Evolutionary conservation across 2,797 vertebrate species (phyloP).

Genomic region (Siniperca obscura): DNA sequence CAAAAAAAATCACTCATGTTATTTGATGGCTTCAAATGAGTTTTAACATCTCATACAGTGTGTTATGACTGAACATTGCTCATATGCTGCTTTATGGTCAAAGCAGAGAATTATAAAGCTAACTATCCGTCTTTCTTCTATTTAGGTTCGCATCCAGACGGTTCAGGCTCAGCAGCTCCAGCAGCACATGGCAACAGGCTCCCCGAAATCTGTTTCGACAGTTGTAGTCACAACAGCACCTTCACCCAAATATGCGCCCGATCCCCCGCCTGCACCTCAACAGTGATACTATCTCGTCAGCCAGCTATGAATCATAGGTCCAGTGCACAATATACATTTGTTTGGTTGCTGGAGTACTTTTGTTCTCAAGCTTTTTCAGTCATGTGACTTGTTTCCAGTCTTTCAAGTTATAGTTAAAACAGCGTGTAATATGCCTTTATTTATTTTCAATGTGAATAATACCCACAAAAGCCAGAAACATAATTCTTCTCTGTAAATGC

Average conservation of each 20-base stretch:
- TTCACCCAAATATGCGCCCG: conserved; percentile 90
- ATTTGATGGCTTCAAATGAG: neutral
- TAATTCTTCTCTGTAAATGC: neutral
- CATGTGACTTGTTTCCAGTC: neutral
- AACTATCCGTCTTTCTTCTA: neutral
- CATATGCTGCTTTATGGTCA: neutral
- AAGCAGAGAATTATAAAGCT: neutral
- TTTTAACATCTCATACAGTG: neutral
- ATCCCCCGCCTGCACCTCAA: conserved; percentile 83
- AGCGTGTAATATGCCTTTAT: neutral
- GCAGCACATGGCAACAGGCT: conserved; percentile 89
- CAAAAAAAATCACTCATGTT: neutral
- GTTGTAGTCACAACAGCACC: conserved; percentile 96
- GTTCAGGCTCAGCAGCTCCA: conserved; percentile 95
- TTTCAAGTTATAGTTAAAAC: neutral
- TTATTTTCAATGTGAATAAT: neutral
- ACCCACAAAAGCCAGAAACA: neutral
- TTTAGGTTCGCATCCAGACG: conserved; percentile 95
- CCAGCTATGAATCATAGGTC: neutral
- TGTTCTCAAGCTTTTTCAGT: neutral
- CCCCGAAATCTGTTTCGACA: conserved; percentile 94
- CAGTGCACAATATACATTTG: neutral
- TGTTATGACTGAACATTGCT: neutral
- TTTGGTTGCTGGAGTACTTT: neutral
- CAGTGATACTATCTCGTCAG: conserved; percentile 51